Percentiles rank a stretch among this genome's conserved stretches.
Evolutionary conservation across 2,888 invertebrate genomes (phyloP).

Genomic region (Ecliptopera silaceata): DNA sequence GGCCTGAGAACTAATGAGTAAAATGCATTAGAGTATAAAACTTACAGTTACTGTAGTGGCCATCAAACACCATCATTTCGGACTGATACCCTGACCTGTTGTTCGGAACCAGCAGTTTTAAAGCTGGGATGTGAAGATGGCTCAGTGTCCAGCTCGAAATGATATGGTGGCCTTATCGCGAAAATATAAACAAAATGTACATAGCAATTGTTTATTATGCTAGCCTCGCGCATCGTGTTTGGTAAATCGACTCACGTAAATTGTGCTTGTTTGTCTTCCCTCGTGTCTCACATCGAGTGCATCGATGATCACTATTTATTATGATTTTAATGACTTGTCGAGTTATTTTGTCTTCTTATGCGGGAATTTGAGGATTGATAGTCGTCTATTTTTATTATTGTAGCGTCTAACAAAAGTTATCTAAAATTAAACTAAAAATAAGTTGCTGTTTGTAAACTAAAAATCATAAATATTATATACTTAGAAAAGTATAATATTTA

Average conservation of each 20-base stretch:
- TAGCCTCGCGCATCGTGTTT: constrained; percentile 76
- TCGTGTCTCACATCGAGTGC: constrained; percentile 62
- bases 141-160: constrained; percentile 14
- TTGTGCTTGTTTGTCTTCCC: constrained; percentile 64
- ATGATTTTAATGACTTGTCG: constrained; percentile 66
- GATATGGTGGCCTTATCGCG: constrained; percentile 34
- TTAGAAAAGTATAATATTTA: not conserved
- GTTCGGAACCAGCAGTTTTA: not conserved
- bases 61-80: constrained; percentile 9
- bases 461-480: not conserved
- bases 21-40: constrained; percentile 79
- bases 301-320: constrained; percentile 66
- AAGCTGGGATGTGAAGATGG: not conserved
- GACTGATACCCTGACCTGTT: not conserved
- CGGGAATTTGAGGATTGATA: constrained; percentile 55
- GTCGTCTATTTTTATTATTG: not conserved
- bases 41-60: constrained; percentile 58
- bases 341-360: constrained; percentile 55
- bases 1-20: constrained; percentile 82
- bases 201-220: constrained; percentile 62
- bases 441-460: not conserved
- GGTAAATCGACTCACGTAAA: constrained; percentile 79
- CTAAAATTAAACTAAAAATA: not conserved
- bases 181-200: constrained; percentile 64
- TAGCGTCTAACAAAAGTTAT: too few relatives aligned